A percentile compares a stretch with the other conserved stretches of the same genome.
These are phyloP conservation scores for Neoascia interrupta DNA, from an alignment of 2,888 invertebrate species.

Conservation along the genomic window DNA sequence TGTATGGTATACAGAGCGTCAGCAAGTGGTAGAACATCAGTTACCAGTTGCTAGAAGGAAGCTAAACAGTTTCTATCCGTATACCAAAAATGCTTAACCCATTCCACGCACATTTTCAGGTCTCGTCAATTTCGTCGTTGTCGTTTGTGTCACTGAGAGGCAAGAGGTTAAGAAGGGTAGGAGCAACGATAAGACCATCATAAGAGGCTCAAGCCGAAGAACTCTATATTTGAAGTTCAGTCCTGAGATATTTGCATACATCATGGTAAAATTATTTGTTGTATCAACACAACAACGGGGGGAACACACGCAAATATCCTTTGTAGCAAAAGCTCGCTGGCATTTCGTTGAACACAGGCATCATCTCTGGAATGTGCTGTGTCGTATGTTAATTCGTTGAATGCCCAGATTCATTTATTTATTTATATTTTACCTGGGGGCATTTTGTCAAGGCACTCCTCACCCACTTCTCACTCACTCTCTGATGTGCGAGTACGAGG, in stretches of 20 bases:
- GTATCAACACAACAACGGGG: conserved; percentile 24
- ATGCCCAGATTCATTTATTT: conserved; percentile 67
- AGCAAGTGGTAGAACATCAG: background rate
- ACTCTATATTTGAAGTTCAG: conserved; percentile 16
- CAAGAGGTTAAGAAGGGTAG: conserved; percentile 47
- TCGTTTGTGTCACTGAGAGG: conserved; percentile 16
- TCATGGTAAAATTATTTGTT: conserved; percentile 31
- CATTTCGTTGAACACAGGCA: conserved; percentile 21
- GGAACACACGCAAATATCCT: conserved; percentile 33
- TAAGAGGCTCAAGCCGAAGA: background rate
- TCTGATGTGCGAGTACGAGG: background rate
- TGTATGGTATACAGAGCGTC: background rate
- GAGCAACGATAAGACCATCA: conserved; percentile 13
- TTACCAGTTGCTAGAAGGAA: conserved; percentile 1
- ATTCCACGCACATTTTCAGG: no score
- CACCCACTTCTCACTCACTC: background rate
- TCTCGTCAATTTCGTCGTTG: no score
- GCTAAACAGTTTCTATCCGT: conserved; percentile 28
- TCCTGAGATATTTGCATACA: conserved; percentile 7
- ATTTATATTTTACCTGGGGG: conserved; percentile 59
- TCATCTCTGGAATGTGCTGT: conserved; percentile 45
- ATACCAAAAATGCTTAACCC: conserved; percentile 10
- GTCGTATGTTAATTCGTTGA: conserved; percentile 62
- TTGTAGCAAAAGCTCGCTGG: background rate
- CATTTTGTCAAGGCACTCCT: conserved; percentile 56